These are phyloP conservation scores for Scaptomyza polygonia DNA, from an alignment of 2,888 invertebrate species.

Conservation along the genomic window DNA sequence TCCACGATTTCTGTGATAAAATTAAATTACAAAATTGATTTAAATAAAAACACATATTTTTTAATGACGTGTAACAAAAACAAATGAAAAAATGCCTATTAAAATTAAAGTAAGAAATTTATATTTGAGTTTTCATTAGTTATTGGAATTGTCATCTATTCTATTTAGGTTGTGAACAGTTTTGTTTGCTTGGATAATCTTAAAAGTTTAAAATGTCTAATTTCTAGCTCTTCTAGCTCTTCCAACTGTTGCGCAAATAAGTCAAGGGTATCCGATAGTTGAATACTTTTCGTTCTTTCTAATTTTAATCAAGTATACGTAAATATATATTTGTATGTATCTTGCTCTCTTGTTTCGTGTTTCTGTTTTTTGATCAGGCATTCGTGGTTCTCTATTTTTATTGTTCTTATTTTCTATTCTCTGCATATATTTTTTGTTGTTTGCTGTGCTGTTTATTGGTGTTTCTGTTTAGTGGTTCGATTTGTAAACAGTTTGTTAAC, in stretches of 20 bases:
- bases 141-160: too few relatives aligned
- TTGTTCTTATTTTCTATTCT: conserved; percentile 22
- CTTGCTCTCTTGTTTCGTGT: conserved; percentile 26
- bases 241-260: not conserved
- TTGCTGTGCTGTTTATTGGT: conserved; percentile 34
- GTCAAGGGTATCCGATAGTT: conserved; percentile 41
- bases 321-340: conserved; percentile 3
- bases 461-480: conserved; percentile 51
- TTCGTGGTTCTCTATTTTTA: conserved; percentile 61
- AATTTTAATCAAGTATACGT: conserved; percentile 31
- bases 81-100: too few relatives aligned
- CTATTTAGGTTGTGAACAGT: too few relatives aligned
- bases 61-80: too few relatives aligned
- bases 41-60: too few relatives aligned
- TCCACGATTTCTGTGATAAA: too few relatives aligned
- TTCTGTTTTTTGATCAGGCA: conserved; percentile 26
- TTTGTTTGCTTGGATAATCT: too few relatives aligned
- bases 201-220: too few relatives aligned
- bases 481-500: conserved; percentile 68
- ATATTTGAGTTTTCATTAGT: too few relatives aligned
- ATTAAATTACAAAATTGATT: too few relatives aligned
- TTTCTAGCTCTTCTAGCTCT: not conserved
- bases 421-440: not conserved
- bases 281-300: conserved; percentile 5
- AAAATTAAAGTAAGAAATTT: too few relatives aligned